These are phyloP conservation scores for Dendrolimus houi DNA, from an alignment of 2,888 invertebrate genomes.

Conservation along the genomic window DNA sequence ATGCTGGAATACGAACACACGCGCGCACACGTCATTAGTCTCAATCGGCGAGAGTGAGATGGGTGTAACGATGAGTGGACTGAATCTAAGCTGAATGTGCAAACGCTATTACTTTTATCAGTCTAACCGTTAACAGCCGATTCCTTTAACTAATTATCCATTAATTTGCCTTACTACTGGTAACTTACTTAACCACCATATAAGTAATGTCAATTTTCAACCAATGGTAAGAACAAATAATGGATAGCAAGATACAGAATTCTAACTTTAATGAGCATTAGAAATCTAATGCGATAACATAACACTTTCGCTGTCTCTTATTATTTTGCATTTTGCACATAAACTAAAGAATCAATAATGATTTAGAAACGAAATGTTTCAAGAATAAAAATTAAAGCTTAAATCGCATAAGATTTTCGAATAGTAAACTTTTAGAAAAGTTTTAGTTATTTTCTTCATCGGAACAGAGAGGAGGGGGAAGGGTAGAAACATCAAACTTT, in stretches of 20 bases:
- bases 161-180: too few relatives aligned
- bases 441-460: slow-evolving; percentile 83
- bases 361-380: too few relatives aligned
- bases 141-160: too few relatives aligned
- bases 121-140: not conserved
- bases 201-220: too few relatives aligned
- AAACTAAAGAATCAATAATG: not conserved
- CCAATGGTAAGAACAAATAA: too few relatives aligned
- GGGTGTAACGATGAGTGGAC: not conserved
- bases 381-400: slow-evolving; percentile 25
- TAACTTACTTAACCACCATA: too few relatives aligned
- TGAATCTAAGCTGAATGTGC: not conserved
- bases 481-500: slow-evolving; percentile 83
- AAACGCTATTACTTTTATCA: not conserved
- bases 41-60: not conserved
- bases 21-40: slow-evolving; percentile 22
- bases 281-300: not conserved
- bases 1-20: slow-evolving; percentile 22
- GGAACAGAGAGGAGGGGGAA: slow-evolving; percentile 86
- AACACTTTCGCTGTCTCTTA: not conserved
- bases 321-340: not conserved
- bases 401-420: slow-evolving; percentile 5
- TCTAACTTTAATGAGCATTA: not conserved
- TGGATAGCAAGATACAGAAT: too few relatives aligned
- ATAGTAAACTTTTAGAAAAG: slow-evolving; percentile 8